Conservation (phyloP, 2,113 vertebrate genomes). For the Elachura formosa region DNA sequence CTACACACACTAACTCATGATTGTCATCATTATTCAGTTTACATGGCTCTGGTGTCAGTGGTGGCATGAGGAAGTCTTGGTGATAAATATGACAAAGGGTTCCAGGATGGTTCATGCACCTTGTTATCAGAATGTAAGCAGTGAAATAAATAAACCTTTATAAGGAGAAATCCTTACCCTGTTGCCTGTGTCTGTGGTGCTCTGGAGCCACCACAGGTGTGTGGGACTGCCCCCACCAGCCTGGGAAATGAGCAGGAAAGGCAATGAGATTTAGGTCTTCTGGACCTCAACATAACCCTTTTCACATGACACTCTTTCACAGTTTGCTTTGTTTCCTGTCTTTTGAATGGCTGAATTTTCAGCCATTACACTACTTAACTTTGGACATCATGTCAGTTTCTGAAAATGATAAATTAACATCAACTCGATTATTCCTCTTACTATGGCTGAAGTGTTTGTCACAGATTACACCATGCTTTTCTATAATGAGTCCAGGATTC, state of each 20-base stretch:
- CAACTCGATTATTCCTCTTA: not conserved
- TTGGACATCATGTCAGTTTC: not conserved
- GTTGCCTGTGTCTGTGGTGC: fast-evolving
- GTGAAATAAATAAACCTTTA: no score
- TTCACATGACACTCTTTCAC: not conserved
- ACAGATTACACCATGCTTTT: not conserved
- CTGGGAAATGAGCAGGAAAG: not conserved
- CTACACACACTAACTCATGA: not conserved
- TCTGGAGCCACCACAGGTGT: not conserved
- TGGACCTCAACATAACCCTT: not conserved
- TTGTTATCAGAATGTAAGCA: not conserved
- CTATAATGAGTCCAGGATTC: not conserved
- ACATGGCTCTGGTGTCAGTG: not conserved
- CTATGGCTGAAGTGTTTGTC: not conserved
- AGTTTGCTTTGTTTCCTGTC: not conserved
- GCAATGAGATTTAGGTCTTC: not conserved
- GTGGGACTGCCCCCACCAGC: not conserved
- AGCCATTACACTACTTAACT: not conserved
- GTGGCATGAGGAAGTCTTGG: not conserved
- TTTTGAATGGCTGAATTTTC: not conserved
- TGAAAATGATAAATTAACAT: not conserved
- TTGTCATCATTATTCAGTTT: not conserved
- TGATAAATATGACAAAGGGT: not conserved
- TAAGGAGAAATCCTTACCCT: not conserved
- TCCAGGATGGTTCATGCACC: fast-evolving